phyloP scores from a whole-genome alignment of 2,888 invertebrate species.

The Dolichopus griseipennis region DNA sequence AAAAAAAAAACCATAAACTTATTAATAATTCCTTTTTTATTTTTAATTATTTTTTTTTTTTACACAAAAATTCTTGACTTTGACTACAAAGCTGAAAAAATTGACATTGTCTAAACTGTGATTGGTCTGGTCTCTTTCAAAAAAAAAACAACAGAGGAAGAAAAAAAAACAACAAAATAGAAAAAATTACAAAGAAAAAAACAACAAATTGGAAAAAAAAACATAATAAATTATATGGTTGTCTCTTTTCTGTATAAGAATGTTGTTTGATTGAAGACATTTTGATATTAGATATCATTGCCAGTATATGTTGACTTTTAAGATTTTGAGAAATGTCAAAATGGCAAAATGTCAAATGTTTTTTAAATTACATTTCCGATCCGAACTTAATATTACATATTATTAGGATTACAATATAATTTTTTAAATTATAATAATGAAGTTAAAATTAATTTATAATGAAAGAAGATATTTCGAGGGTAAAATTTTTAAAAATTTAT shows the following conservation, averaged over 20 bases:
- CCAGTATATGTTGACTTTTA: too few relatives aligned
- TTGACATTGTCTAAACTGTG: neutral
- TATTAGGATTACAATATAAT: too few relatives aligned
- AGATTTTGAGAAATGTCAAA: too few relatives aligned
- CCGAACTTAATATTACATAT: too few relatives aligned
- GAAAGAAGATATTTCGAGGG: too few relatives aligned
- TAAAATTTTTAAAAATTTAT: too few relatives aligned
- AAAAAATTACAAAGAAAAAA: neutral
- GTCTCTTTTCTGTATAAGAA: neutral
- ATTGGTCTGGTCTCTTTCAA: neutral
- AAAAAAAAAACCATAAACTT: neutral
- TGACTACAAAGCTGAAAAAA: slow-evolving; percentile 1
- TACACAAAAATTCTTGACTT: neutral
- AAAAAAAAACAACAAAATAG: neutral
- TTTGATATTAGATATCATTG: too few relatives aligned
- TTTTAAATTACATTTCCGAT: too few relatives aligned
- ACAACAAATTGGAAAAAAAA: neutral
- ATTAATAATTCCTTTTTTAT: neutral
- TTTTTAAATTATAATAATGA: too few relatives aligned
- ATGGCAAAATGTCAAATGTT: too few relatives aligned
- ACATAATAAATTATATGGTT: neutral
- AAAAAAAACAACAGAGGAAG: neutral
- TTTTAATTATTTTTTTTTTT: too few relatives aligned
- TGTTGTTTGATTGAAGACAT: neutral
- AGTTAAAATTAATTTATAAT: too few relatives aligned